Evolutionary conservation across 1,140 invertebrate genomes (phyloP).

Genomic region (Trinorchestia longiramus): DNA sequence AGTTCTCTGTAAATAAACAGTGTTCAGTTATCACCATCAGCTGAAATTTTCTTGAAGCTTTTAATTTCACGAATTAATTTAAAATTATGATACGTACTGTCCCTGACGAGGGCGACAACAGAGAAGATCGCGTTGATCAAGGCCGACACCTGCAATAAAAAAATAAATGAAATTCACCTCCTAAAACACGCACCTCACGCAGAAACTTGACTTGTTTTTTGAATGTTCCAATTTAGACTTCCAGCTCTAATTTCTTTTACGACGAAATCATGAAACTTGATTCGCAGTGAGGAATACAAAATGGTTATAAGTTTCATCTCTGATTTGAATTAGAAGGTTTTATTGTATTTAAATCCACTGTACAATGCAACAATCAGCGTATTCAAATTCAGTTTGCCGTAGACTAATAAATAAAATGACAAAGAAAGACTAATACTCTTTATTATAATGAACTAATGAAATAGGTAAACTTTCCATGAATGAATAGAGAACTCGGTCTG

Average conservation of each 20-base stretch:
- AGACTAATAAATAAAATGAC: too few relatives aligned
- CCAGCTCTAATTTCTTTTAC: background rate
- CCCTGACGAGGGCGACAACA: background rate
- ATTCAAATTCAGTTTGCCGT: background rate
- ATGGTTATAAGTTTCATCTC: background rate
- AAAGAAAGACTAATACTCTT: too few relatives aligned
- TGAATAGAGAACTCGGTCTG: too few relatives aligned
- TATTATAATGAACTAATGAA: too few relatives aligned
- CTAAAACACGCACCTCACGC: background rate
- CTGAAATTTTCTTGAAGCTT: background rate
- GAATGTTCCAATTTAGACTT: too few relatives aligned
- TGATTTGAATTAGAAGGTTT: background rate
- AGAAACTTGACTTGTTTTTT: background rate
- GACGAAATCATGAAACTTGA: background rate
- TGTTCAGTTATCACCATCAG: background rate
- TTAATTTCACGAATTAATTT: background rate
- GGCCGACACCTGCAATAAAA: slow-evolving; percentile 15
- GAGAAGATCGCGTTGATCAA: background rate
- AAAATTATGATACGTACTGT: background rate
- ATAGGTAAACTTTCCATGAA: too few relatives aligned
- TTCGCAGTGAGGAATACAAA: background rate
- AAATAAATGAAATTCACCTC: background rate
- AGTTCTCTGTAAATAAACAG: background rate
- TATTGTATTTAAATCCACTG: background rate
- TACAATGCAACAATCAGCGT: background rate